Conservation (phyloP, 2,113 vertebrate species). For the Psephotus haematonotus region DNA sequence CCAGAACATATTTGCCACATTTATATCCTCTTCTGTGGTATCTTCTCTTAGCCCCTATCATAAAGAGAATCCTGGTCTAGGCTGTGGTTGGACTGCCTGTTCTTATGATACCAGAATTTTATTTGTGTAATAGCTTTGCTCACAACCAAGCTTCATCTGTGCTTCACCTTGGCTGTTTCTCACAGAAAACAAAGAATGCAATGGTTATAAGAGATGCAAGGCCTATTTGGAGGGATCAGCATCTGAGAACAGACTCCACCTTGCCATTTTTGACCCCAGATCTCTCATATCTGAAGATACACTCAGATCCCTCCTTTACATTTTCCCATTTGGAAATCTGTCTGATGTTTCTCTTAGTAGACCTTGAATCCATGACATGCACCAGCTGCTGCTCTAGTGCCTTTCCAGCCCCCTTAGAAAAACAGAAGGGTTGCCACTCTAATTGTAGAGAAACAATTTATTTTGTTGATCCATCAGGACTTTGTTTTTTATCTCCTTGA, state of each 20-base stretch:
- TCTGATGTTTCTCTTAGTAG: not conserved
- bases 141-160: fast-evolving
- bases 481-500: not conserved
- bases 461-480: not conserved
- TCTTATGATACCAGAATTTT: not conserved
- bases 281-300: not conserved
- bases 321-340: not conserved
- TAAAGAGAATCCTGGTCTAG: not conserved
- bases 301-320: not conserved
- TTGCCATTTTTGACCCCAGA: not conserved
- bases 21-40: not conserved
- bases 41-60: not conserved
- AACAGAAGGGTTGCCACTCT: not conserved
- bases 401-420: not conserved
- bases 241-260: not conserved
- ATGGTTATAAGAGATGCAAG: not conserved
- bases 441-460: not conserved
- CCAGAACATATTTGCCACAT: not conserved
- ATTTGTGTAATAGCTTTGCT: not conserved
- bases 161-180: not conserved
- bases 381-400: not conserved
- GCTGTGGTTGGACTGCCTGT: not conserved
- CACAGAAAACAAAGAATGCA: not conserved
- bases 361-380: not conserved
- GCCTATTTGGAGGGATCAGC: not conserved